These are phyloP conservation scores for Sebastes trivittatus DNA, from an alignment of 2,797 vertebrate genomes.

Conservation along the genomic window DNA sequence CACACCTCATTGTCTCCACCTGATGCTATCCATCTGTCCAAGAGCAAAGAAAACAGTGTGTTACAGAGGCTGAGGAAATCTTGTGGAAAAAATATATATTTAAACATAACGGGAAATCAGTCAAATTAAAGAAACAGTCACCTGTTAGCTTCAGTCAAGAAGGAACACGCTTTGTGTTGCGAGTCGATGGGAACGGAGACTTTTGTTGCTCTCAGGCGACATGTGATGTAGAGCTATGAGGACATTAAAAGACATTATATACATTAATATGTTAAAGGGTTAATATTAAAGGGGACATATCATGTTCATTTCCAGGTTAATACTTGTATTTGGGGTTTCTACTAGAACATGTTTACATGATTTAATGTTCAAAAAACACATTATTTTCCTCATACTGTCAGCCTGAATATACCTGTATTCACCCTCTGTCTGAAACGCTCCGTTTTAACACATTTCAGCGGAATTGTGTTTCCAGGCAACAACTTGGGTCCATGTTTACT, in stretches of 20 bases:
- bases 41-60: neutral
- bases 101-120: neutral
- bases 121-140: neutral
- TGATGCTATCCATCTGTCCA: constrained; percentile 77
- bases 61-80: neutral
- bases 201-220: constrained; percentile 57
- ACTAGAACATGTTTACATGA: too few relatives aligned
- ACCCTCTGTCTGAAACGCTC: too few relatives aligned
- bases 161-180: constrained; percentile 71
- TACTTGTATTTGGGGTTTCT: too few relatives aligned
- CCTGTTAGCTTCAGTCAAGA: constrained; percentile 62
- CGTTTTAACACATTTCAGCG: too few relatives aligned
- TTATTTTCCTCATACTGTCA: too few relatives aligned
- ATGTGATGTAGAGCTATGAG: constrained; percentile 73
- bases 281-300: neutral
- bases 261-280: too few relatives aligned
- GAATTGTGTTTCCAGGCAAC: too few relatives aligned
- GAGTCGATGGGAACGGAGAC: constrained; percentile 40
- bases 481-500: too few relatives aligned
- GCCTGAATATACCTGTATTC: too few relatives aligned
- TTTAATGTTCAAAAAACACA: too few relatives aligned
- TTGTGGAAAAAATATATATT: too few relatives aligned
- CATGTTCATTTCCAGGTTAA: too few relatives aligned
- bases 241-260: neutral
- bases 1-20: constrained; percentile 77